Percentiles rank a stretch among this genome's conserved stretches.
Evolutionary conservation across 1,140 invertebrate species (phyloP).

Genomic region (Brachionus koreanus): DNA sequence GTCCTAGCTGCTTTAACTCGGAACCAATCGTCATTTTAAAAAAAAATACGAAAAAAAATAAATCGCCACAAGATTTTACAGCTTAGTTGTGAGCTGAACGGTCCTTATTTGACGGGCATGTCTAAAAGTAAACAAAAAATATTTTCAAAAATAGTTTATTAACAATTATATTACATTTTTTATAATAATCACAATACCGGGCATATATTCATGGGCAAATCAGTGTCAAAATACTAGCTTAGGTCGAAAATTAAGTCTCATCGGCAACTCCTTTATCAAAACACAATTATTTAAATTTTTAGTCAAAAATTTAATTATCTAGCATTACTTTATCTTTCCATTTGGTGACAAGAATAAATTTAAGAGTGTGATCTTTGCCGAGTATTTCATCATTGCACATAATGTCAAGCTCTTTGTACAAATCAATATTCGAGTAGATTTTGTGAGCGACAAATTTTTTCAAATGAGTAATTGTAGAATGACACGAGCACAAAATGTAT

Average conservation of each 20-base stretch:
- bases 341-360: constrained; percentile 65
- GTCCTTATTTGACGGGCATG: neutral
- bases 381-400: constrained; percentile 95
- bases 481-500: constrained; percentile 33
- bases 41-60: neutral
- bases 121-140: neutral
- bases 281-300: neutral
- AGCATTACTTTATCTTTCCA: constrained; percentile 43
- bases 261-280: neutral
- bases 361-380: constrained; percentile 96
- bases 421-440: neutral
- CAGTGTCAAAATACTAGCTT: constrained; percentile 1
- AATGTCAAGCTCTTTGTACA: constrained; percentile 74
- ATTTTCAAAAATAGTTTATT: neutral
- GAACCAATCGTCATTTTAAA: neutral
- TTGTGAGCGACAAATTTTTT: constrained; percentile 43
- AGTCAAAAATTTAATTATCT: too few relatives aligned
- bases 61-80: neutral
- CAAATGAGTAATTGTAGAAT: constrained; percentile 42
- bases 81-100: neutral
- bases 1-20: neutral
- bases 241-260: constrained; percentile 41
- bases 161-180: neutral
- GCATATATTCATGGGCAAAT: neutral
- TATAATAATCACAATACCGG: neutral